Evolutionary conservation across 1,140 invertebrate genomes (phyloP), one percentile per base, ranked within the genome.

Genomic region (Goniozus legneri): DNA sequence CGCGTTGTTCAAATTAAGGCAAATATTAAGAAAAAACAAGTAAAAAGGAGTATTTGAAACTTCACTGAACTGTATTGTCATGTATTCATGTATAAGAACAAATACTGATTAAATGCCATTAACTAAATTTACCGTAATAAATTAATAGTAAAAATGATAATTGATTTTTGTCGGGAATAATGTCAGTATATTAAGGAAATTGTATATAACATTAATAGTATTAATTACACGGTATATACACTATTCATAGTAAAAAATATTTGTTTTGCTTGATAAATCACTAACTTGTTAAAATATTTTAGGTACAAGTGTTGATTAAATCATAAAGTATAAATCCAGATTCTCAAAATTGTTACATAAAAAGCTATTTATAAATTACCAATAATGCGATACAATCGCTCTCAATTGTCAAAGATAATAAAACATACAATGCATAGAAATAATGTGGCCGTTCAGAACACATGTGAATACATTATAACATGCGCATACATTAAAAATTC

Each of bases 181-280:
- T 16, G 1, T 45, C 16, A 18, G 8, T 32, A 31, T 50, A 31
- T 31, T 50, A 13, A 41, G 37, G 16, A 42, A 18, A 32, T 40
- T 45, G 19, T 20, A 38, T 27, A 49, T 30, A 7, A 30, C 12
- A 42, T 46, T 53, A 34, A 8, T 24, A 32, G 16, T 58, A 48
- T 27, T 14, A 37, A 10, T 52, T 34, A 44, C 35, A 30, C 37
- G 37, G 51, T 59, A 59, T 59, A 54, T 59, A 59, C 56, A 59
- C 18, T 34, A 47, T 34, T 43, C 13, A 33, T 37, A 50, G 35
- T 51, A 58, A 54, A 58, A 48, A 51, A 59, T 43, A 59, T 21
- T 31, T 37, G 19, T 39, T 20, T 54, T 45, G 18, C 39, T 16
- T 44, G 31, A 47, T 47, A 32, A 2, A 36, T 44, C 41, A 18